Evolutionary conservation across 2,888 invertebrate species (phyloP), one percentile per base, ranked within the genome.

Genomic region (Parnassius mnemosyne): DNA sequence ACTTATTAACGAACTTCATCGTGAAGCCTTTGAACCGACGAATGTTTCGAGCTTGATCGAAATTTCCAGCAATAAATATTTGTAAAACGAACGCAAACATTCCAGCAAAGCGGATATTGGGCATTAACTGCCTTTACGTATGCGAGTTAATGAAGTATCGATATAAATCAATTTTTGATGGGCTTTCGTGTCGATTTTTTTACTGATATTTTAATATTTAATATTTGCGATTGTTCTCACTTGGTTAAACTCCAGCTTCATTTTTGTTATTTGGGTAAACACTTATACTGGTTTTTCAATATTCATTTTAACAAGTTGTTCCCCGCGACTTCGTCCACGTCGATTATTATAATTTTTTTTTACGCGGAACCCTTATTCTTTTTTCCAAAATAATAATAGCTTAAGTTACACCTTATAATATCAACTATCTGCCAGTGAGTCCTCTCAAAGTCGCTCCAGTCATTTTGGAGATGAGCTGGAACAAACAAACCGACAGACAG

Each of bases 11-110:
- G n/a, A 16, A 55, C 41, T 54, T 20, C 46, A 25, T 55, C 34
- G 44, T 42, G 46, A 55, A 51, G 51, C 59, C 58, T 63, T 63
- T 63, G 63, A 63, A 55, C n/a, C 13, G 7, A 46, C 12, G 34
- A 46, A 46, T 59, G 59, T 63, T 63, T 63, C 42, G 58, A 50
- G 20, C 53, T 58, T 44, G 54, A 55, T 55, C 54, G 59, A 55
- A 54, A 50, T 55, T 55, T 51, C 51, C 44, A 55, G 41, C 44
- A 42, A 54, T 47, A 58, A 63, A 59, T 55, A 59, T 59, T 63
- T 63, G 63, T 59, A 59, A 47, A 63, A 58, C 62, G 53, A 62
- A 57, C 58, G 46, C 51, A 63, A 62, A 57, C 57, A 61, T 57
- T n/a, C 43, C 62, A 20, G 20, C 54, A 43, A 53, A 53, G 53